Base-by-base conservation (phyloP, 2,888 invertebrate species). In the Theristus sp. region DNA sequence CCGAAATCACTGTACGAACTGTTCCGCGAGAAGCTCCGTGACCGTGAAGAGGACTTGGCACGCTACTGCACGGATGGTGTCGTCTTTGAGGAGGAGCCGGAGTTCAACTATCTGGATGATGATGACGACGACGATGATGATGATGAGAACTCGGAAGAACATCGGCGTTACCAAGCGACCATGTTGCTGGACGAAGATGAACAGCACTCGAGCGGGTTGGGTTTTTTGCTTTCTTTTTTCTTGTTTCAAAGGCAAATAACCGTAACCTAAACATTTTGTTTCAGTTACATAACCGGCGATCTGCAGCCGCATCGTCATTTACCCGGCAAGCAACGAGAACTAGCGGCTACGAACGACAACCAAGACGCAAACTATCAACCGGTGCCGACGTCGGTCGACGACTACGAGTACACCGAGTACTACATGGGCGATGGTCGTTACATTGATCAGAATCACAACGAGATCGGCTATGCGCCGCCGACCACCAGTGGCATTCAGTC, bases 371-470 rank as follows among this genome's bases (percentile, higher is more conserved):
- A 59, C 27, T 58, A 46, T 29, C 54, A 22, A 25, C 61, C 61
- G 6, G 17, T 10, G 6, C 26, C 49, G 17, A 25, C 46, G 20
- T 17, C 20, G 1, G 54, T 53, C 28, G 55, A 55, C 25, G 64
- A 68, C 56, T 66, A 63, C 60, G 63, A 65, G 49, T 68, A 68
- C 61, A 28, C 58, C 26, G 68, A 69, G 60, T 58, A 58, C 31
- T 69, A 65, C 56, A 26, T 65, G 28, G 67, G 66, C 46, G 60
- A 69, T 54, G 68, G 68, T 2, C 58, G 61, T 31, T 68, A 69
- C 57, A 63, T 70, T 31, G 73, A 73, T 63, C 65, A 72, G 38
- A 73, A 73, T 61, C 70, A 73, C 62, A 73, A 73, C 62, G 72
- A 72, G 60, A 68, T 73, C 55, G 64, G 67, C 25, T 67, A 61